Conservation (phyloP, 2,888 invertebrate genomes). For the Lysandra coridon region DNA sequence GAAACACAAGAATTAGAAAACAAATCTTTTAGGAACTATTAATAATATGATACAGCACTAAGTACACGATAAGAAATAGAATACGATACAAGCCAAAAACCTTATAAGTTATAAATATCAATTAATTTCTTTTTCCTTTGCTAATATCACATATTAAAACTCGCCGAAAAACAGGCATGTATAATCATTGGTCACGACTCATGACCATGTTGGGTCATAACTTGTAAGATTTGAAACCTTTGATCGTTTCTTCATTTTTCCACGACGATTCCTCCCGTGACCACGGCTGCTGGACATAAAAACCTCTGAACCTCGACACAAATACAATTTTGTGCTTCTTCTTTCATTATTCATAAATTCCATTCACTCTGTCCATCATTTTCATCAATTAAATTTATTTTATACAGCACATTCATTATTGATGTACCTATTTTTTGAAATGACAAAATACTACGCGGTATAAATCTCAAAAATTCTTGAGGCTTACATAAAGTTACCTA, state of each 20-base stretch:
- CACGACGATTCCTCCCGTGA: background rate
- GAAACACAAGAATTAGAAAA: background rate
- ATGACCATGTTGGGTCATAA: background rate
- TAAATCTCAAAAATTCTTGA: background rate
- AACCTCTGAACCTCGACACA: background rate
- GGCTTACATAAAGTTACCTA: conserved; percentile 12
- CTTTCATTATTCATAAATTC: background rate
- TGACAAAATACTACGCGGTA: conserved; percentile 10
- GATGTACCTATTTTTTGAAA: background rate
- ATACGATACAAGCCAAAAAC: background rate
- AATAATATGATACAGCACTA: no score
- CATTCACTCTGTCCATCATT: background rate
- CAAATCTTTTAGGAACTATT: background rate
- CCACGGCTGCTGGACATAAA: background rate
- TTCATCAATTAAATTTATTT: background rate
- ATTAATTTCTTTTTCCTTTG: background rate
- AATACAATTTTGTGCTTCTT: no score
- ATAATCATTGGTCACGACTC: background rate
- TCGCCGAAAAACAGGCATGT: background rate
- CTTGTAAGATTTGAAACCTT: no score
- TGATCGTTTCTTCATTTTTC: background rate
- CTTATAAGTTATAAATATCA: no score
- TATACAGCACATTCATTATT: background rate
- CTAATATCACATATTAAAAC: background rate
- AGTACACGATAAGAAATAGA: no score